Conservation (phyloP, 2,888 invertebrate genomes). For the Harpagoxenus sublaevis region DNA sequence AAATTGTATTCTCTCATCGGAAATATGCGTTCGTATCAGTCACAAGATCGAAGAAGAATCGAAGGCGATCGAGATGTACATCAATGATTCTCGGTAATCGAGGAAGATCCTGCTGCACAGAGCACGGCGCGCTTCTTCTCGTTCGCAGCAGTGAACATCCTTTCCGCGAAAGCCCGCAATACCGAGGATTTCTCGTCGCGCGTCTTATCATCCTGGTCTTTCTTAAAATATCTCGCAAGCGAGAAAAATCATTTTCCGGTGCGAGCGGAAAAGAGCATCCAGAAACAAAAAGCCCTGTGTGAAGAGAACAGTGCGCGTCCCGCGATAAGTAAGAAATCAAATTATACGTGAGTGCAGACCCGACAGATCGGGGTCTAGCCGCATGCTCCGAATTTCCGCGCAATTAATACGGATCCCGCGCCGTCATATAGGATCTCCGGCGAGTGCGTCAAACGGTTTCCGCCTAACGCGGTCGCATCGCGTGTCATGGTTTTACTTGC, state of each 20-base stretch:
- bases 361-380: constrained; percentile 55
- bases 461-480: constrained; percentile 61
- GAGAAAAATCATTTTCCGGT: constrained; percentile 4
- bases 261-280: not conserved
- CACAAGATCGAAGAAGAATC: not conserved
- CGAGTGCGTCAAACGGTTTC: constrained; percentile 48
- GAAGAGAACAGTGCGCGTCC: not conserved
- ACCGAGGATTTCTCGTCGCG: constrained; percentile 13
- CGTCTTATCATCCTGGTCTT: not conserved
- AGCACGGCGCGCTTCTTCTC: not conserved
- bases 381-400: constrained; percentile 72
- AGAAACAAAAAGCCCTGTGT: not conserved
- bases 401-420: constrained; percentile 57
- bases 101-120: not conserved
- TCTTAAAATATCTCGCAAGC: constrained; percentile 23
- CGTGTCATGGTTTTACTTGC: constrained; percentile 73
- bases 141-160: not conserved
- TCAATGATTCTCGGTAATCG: not conserved
- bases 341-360: constrained; percentile 62
- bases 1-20: not conserved
- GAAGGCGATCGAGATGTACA: not conserved
- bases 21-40: no score
- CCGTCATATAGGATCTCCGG: constrained; percentile 33
- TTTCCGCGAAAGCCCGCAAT: not conserved
- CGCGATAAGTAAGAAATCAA: constrained; percentile 72